Percentiles rank a stretch among this genome's conserved stretches.
These are phyloP conservation scores for Trochalopteron elliotii DNA, from an alignment of 2,113 vertebrate genomes.

Conservation along the genomic window DNA sequence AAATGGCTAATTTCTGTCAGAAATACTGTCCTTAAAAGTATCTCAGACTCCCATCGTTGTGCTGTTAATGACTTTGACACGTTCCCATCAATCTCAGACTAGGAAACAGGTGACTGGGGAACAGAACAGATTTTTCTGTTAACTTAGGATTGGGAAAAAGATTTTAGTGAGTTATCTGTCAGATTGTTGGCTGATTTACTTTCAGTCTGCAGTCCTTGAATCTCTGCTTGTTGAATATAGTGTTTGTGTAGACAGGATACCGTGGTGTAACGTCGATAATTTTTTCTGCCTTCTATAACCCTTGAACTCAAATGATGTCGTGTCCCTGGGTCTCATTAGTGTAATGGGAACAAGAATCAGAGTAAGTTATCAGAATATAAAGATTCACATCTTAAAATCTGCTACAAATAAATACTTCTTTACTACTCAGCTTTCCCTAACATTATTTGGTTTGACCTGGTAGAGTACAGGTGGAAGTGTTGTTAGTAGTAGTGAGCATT, in stretches of 20 bases:
- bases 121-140: not conserved
- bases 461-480: not conserved
- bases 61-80: not conserved
- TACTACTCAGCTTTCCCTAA: not conserved
- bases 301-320: not conserved
- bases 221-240: not conserved
- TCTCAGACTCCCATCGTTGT: not conserved
- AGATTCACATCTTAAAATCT: not conserved
- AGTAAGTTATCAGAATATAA: not conserved
- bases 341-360: not conserved
- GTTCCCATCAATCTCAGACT: not conserved
- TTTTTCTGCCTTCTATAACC: not conserved
- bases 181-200: not conserved
- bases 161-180: not conserved
- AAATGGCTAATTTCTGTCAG: not conserved
- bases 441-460: not conserved
- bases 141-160: not conserved
- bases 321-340: not conserved
- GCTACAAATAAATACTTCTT: not conserved
- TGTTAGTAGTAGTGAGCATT: not conserved
- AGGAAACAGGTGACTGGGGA: not conserved
- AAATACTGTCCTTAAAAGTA: not conserved
- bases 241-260: not conserved
- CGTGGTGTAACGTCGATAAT: not conserved
- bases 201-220: not conserved